A percentile compares a stretch with the other conserved stretches of the same genome.
phyloP scores from a whole-genome alignment of 2,113 vertebrate genomes.

The Leiothrix lutea region DNA sequence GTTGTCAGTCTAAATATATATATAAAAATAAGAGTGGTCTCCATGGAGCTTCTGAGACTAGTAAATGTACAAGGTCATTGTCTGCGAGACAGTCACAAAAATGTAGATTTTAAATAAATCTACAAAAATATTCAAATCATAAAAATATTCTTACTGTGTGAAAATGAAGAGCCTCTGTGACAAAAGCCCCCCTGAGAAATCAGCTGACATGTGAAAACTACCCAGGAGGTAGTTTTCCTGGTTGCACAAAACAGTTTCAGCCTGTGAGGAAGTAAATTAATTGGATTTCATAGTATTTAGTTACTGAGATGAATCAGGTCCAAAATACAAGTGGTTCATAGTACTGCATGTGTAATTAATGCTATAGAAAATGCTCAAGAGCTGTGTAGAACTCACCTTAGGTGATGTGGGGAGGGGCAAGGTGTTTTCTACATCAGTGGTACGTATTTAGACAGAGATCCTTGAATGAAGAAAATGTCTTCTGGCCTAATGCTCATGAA shows the following conservation, averaged over 20 bases:
- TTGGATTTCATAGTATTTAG: neutral
- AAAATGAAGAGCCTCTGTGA: neutral
- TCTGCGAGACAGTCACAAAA: neutral
- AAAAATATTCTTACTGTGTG: neutral
- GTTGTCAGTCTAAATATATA: neutral
- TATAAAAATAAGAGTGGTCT: neutral
- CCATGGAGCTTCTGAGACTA: neutral
- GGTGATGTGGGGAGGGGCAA: neutral
- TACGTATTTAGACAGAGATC: neutral
- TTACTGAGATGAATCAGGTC: neutral
- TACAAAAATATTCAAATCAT: no score
- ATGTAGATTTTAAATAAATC: neutral
- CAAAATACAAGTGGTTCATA: neutral
- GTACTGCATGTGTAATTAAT: neutral
- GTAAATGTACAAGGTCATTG: neutral
- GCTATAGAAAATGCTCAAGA: neutral
- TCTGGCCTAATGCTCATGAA: neutral
- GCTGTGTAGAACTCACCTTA: neutral
- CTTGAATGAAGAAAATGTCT: neutral
- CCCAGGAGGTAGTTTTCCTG: neutral
- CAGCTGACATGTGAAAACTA: neutral
- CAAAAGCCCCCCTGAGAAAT: neutral
- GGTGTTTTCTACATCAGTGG: neutral
- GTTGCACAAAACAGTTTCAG: neutral
- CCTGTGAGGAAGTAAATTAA: neutral